These are phyloP conservation scores for Astreopora myriophthalma DNA, from an alignment of 64 coral and sea anemone species.

Conservation along the genomic window DNA sequence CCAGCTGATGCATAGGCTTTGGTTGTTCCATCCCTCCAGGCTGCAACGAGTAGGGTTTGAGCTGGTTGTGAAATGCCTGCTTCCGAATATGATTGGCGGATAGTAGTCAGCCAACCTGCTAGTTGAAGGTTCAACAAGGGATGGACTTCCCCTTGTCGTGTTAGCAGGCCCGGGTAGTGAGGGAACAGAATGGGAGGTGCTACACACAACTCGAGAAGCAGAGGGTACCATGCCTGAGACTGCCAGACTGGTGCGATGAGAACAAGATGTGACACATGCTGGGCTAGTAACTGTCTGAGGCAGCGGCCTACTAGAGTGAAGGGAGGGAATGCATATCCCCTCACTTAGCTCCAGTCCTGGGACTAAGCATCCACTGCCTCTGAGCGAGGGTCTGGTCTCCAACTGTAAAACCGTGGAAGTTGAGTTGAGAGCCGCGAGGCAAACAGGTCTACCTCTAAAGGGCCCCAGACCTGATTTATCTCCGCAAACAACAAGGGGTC, in stretches of 20 bases:
- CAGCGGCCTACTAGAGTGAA: slow-evolving; percentile 69
- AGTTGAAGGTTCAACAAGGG: slow-evolving; percentile 9
- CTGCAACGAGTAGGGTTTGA: slow-evolving; percentile 39
- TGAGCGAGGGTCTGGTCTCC: slow-evolving; percentile 48
- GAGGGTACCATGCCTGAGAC: slow-evolving; percentile 41
- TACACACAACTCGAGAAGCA: slow-evolving; percentile 24
- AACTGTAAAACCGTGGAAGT: slow-evolving; percentile 36
- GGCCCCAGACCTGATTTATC: slow-evolving; percentile 51
- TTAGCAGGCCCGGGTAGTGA: background rate
- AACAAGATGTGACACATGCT: slow-evolving; percentile 38
- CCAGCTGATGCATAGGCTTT: slow-evolving; percentile 46
- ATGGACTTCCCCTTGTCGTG: background rate
- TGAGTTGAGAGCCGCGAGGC: slow-evolving; percentile 50
- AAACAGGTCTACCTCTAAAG: slow-evolving; percentile 38
- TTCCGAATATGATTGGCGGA: slow-evolving; percentile 12
- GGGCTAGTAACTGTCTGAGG: slow-evolving; percentile 44
- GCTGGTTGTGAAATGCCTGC: slow-evolving; percentile 44
- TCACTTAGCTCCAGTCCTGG: slow-evolving; percentile 45
- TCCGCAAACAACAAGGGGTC: slow-evolving; percentile 28
- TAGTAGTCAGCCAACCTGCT: slow-evolving; percentile 42
- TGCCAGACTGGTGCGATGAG: slow-evolving; percentile 30
- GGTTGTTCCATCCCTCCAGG: slow-evolving; percentile 18
- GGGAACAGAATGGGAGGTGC: slow-evolving; percentile 26
- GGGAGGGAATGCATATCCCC: slow-evolving; percentile 61
- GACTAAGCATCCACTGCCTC: slow-evolving; percentile 43